A percentile compares a stretch with the other conserved stretches of the same genome.
These are phyloP conservation scores for Carettochelys insculpta DNA, from an alignment of 2,113 vertebrate species.

Conservation along the genomic window DNA sequence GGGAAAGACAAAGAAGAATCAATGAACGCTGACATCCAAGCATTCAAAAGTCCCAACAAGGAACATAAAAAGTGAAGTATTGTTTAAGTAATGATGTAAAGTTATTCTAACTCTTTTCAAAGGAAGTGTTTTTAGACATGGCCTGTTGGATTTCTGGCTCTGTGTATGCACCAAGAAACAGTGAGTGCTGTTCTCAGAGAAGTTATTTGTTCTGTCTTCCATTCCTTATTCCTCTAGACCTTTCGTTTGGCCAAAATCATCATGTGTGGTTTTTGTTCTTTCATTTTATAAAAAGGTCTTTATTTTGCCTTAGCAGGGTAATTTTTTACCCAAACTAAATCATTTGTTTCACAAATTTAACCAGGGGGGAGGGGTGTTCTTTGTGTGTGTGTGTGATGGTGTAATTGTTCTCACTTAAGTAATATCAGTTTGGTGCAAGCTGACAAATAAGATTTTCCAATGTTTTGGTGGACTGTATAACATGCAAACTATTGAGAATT, in stretches of 20 bases:
- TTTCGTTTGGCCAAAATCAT: not conserved
- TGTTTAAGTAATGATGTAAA: not conserved
- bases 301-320: not conserved
- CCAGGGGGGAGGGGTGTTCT: too few relatives aligned
- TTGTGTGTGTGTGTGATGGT: not conserved
- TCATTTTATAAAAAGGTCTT: not conserved
- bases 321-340: not conserved
- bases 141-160: not conserved
- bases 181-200: not conserved
- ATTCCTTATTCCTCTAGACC: not conserved
- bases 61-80: slow-evolving; percentile 81
- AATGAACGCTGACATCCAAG: slow-evolving; percentile 79
- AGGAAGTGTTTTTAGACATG: not conserved
- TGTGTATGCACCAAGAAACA: not conserved
- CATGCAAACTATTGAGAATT: not conserved
- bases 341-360: not conserved
- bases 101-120: not conserved
- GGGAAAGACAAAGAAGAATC: slow-evolving; percentile 75
- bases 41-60: slow-evolving; percentile 78
- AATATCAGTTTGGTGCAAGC: not conserved
- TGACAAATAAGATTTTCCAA: not conserved
- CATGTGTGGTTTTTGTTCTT: not conserved
- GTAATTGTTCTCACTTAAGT: not conserved
- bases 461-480: not conserved
- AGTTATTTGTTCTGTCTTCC: not conserved